A percentile compares a stretch with the other conserved stretches of the same genome.
Evolutionary conservation across 1,140 invertebrate species (phyloP).

Genomic region (Trichomalopsis sarcophagae): DNA sequence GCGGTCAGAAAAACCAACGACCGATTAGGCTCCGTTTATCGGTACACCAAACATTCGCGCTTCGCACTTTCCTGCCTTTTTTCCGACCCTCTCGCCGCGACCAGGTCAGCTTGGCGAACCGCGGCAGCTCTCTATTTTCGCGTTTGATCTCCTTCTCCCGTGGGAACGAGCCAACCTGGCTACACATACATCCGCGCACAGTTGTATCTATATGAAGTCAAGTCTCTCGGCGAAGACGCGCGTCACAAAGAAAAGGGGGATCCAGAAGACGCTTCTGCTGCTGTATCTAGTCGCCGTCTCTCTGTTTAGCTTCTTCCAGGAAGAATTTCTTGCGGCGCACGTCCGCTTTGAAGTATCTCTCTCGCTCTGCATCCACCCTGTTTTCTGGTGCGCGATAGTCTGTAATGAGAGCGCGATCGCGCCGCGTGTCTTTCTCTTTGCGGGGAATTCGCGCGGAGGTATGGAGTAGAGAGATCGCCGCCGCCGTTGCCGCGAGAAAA

Average conservation of each 20-base stretch:
- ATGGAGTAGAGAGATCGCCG: background rate
- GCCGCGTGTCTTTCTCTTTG: background rate
- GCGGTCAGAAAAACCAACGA: too few relatives aligned
- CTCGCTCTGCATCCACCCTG: constrained; percentile 25
- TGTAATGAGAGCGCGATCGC: constrained; percentile 38
- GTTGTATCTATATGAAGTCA: background rate
- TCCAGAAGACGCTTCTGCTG: constrained; percentile 52
- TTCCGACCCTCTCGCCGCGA: constrained; percentile 54
- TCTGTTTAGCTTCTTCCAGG: constrained; percentile 57
- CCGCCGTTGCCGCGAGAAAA: constrained; percentile 51
- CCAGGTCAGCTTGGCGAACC: constrained; percentile 54
- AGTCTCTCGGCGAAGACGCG: constrained; percentile 42
- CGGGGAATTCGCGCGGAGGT: background rate
- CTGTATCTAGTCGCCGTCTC: constrained; percentile 5
- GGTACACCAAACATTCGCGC: background rate
- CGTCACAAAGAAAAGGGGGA: constrained; percentile 62
- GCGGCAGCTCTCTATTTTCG: constrained; percentile 20
- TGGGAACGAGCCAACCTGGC: constrained; percentile 59
- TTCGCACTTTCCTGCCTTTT: constrained; percentile 10
- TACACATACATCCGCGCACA: background rate
- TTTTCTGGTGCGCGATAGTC: constrained; percentile 30
- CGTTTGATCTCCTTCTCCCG: constrained; percentile 55
- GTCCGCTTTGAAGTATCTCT: constrained; percentile 63
- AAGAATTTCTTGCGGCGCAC: constrained; percentile 63
- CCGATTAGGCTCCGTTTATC: background rate